These are phyloP conservation scores for Sceloporus tristichus DNA, from an alignment of 2,113 vertebrate genomes.

Conservation along the genomic window DNA sequence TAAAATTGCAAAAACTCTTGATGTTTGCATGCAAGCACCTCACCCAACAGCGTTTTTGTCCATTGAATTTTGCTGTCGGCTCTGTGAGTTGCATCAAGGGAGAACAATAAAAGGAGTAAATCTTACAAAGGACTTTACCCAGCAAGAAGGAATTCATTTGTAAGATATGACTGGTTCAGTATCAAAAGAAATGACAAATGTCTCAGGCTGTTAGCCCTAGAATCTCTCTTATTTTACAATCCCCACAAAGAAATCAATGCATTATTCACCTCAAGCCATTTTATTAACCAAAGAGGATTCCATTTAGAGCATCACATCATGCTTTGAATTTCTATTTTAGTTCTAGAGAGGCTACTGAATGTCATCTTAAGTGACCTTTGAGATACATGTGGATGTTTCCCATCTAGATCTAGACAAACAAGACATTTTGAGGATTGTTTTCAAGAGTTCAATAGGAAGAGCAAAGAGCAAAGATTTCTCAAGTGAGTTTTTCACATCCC, in stretches of 20 bases:
- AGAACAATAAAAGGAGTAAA: constrained; percentile 62
- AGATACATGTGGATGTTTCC: not conserved
- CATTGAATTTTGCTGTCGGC: constrained; percentile 67
- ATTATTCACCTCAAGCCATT: constrained; percentile 20
- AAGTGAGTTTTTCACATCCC: not conserved
- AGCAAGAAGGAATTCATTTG: constrained; percentile 60
- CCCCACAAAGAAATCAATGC: constrained; percentile 16
- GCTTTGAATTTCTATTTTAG: not conserved
- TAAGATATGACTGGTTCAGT: constrained; percentile 58
- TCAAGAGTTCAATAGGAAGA: not conserved
- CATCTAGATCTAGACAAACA: not conserved
- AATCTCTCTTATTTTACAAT: constrained; percentile 35
- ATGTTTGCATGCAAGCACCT: constrained; percentile 36
- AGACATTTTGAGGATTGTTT: not conserved
- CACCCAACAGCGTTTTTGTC: constrained; percentile 54
- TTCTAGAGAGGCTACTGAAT: not conserved
- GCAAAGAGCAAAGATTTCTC: not conserved
- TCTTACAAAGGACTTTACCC: constrained; percentile 62
- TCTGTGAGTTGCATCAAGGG: constrained; percentile 56
- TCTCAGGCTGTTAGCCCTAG: constrained; percentile 41
- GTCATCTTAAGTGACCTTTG: not conserved
- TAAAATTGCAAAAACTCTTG: constrained; percentile 57
- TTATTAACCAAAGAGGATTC: constrained; percentile 19
- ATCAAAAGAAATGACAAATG: constrained; percentile 52
- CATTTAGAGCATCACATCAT: not conserved